These are phyloP conservation scores for Odontesthes bonariensis DNA, from an alignment of 2,113 vertebrate genomes.

Conservation along the genomic window DNA sequence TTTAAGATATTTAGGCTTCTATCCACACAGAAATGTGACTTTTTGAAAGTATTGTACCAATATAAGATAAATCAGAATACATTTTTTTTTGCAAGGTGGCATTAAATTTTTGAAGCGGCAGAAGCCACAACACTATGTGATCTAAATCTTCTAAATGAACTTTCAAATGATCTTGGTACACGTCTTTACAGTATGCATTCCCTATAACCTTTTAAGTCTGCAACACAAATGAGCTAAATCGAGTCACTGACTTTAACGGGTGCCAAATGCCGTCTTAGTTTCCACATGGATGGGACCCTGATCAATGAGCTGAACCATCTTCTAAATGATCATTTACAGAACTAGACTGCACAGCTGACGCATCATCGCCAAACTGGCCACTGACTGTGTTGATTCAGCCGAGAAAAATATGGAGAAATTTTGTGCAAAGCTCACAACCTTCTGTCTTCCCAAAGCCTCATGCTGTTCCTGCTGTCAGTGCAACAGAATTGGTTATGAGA, in stretches of 20 bases:
- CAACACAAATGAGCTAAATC: background rate
- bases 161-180: background rate
- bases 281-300: conserved; percentile 33
- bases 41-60: background rate
- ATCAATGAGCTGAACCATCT: conserved; percentile 33
- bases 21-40: too few relatives aligned
- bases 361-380: conserved; percentile 44
- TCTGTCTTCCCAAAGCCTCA: conserved; percentile 35
- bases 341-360: conserved; percentile 52
- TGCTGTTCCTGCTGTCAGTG: conserved; percentile 24
- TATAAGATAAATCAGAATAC: background rate
- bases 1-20: background rate
- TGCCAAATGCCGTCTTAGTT: conserved; percentile 47
- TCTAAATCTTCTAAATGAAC: background rate
- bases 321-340: conserved; percentile 32
- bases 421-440: conserved; percentile 20
- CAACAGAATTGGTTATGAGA: background rate
- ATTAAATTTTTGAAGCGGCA: background rate
- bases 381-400: conserved; percentile 46
- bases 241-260: conserved; percentile 26
- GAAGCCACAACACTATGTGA: background rate
- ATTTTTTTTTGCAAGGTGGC: background rate
- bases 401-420: conserved; percentile 8
- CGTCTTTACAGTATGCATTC: too few relatives aligned
- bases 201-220: background rate